Evolutionary conservation across 1,140 invertebrate species (phyloP).

Genomic region (Drosophila aff.): DNA sequence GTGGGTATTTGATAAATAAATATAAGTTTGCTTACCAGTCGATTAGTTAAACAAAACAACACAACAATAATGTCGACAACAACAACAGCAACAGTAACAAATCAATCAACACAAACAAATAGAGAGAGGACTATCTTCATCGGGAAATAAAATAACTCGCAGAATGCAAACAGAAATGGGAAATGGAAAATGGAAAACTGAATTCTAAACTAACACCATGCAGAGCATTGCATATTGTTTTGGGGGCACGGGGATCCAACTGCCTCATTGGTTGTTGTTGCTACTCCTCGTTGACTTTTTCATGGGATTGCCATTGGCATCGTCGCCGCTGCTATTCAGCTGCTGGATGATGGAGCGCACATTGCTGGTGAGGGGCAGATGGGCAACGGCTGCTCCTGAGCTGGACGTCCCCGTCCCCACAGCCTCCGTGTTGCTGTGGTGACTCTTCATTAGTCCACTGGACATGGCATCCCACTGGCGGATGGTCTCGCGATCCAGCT

Average conservation of each 20-base stretch:
- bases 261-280: slow-evolving; percentile 29
- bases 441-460: slow-evolving; percentile 88
- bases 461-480: slow-evolving; percentile 95
- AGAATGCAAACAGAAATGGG: slow-evolving; percentile 20
- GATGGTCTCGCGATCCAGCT: slow-evolving; percentile 93
- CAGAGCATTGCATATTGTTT: slow-evolving; percentile 33
- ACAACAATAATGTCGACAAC: slow-evolving; percentile 67
- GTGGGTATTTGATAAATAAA: slow-evolving; percentile 54
- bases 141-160: slow-evolving; percentile 34
- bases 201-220: slow-evolving; percentile 20
- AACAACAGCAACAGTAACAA: slow-evolving; percentile 58
- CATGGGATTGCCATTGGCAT: slow-evolving; percentile 44
- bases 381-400: slow-evolving; percentile 23
- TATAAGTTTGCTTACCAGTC: slow-evolving; percentile 82
- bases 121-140: slow-evolving; percentile 20
- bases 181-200: slow-evolving; percentile 27
- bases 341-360: slow-evolving; percentile 80
- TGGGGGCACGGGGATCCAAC: neutral
- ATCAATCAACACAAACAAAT: slow-evolving; percentile 60
- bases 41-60: slow-evolving; percentile 78
- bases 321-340: slow-evolving; percentile 60
- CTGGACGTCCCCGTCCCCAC: slow-evolving; percentile 8
- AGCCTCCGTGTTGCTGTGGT: slow-evolving; percentile 25
- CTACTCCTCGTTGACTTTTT: slow-evolving; percentile 45
- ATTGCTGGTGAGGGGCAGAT: slow-evolving; percentile 69